Conservation (phyloP, 2,797 vertebrate species). For the Poecilia picta region DNA sequence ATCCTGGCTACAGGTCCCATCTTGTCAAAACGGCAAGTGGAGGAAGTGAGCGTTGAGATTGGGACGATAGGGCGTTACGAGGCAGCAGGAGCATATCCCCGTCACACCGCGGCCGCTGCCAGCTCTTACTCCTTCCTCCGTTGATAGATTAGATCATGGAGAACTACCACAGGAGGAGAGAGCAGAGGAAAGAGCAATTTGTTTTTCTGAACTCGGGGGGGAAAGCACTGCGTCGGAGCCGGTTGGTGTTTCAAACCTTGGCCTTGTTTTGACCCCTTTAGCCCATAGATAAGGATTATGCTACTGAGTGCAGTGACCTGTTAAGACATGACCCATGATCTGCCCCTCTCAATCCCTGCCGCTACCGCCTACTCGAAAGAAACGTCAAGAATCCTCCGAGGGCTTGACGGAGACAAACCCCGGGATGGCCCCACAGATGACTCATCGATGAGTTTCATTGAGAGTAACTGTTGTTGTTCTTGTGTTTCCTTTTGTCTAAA, state of each 20-base stretch:
- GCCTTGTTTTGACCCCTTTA: conserved; percentile 60
- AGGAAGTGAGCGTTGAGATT: conserved; percentile 66
- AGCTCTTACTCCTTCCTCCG: conserved; percentile 61
- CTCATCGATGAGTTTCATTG: conserved; percentile 70
- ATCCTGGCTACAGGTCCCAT: conserved; percentile 63
- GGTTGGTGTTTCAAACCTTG: conserved; percentile 45
- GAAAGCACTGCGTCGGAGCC: conserved; percentile 29
- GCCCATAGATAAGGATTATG: conserved; percentile 56
- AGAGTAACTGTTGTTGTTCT: conserved; percentile 46
- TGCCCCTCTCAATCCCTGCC: conserved; percentile 49
- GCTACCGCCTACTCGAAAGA: conserved; percentile 46
- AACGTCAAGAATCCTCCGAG: conserved; percentile 54
- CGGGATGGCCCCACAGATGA: conserved; percentile 66
- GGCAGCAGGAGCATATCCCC: conserved; percentile 51
- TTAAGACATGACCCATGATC: conserved; percentile 68
- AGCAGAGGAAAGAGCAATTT: conserved; percentile 30
- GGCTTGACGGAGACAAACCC: conserved; percentile 60
- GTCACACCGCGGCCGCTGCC: conserved; percentile 59
- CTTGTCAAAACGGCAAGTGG: conserved; percentile 61
- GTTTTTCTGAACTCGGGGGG: conserved; percentile 28
- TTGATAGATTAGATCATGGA: conserved; percentile 75
- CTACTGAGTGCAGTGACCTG: conserved; percentile 67
- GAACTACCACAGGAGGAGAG: conserved; percentile 39
- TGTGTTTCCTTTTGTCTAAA: conserved; percentile 10
- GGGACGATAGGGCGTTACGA: conserved; percentile 25